A percentile compares a stretch with the other conserved stretches of the same genome.
Evolutionary conservation across 2,113 vertebrate genomes (phyloP).

Genomic region (Aegypius monachus): DNA sequence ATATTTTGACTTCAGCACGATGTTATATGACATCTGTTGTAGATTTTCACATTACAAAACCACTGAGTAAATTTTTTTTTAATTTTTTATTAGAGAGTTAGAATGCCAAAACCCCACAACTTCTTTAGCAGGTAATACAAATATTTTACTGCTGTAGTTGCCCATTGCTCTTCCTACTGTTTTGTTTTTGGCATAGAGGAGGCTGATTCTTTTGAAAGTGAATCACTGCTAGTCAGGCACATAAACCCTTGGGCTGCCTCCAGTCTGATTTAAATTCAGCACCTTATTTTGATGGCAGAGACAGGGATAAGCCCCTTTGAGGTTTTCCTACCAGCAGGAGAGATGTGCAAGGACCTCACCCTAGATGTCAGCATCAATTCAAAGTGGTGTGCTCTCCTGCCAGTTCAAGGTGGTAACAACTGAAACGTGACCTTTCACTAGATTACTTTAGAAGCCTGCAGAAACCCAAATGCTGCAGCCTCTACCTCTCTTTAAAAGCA

Average conservation of each 20-base stretch:
- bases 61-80: no score
- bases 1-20: not conserved
- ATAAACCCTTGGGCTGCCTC: not conserved
- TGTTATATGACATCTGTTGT: not conserved
- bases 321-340: not conserved
- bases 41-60: not conserved
- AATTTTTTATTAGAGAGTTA: not conserved
- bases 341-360: not conserved
- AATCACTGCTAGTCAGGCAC: not conserved
- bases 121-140: not conserved
- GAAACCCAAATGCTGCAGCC: not conserved
- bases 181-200: slow-evolving; percentile 1
- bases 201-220: not conserved
- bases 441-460: not conserved
- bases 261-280: not conserved
- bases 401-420: not conserved
- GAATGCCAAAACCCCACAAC: not conserved
- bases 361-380: not conserved
- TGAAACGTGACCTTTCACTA: not conserved
- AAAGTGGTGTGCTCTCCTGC: not conserved
- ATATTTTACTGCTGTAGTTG: not conserved
- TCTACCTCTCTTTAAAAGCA: not conserved
- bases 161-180: not conserved
- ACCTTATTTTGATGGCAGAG: not conserved
- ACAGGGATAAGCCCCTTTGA: not conserved